Evolutionary conservation across 2,797 vertebrate genomes (phyloP).

Genomic region (Iguana delicatissima): DNA sequence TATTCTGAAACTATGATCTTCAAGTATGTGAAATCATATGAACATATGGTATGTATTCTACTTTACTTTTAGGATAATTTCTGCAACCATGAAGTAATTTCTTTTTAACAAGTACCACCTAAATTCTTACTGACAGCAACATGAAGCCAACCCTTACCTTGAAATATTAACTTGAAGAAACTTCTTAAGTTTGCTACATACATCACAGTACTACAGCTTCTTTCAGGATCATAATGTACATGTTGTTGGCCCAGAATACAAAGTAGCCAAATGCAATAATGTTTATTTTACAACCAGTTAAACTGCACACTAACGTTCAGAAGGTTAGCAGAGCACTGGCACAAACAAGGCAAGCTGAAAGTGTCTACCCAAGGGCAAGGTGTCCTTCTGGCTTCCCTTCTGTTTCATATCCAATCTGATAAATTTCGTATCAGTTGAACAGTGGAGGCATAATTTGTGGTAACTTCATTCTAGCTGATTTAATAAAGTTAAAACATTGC

Average conservation of each 20-base stretch:
- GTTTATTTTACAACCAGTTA: background rate
- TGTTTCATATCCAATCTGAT: slow-evolving; percentile 24
- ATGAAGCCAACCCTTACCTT: background rate
- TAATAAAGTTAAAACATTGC: slow-evolving; percentile 7
- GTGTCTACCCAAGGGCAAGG: background rate
- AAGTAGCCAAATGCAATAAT: background rate
- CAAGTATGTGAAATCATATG: background rate
- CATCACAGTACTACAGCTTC: background rate
- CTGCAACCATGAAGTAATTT: background rate
- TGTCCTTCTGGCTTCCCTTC: slow-evolving; percentile 13
- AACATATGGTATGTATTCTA: background rate
- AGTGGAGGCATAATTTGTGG: slow-evolving; percentile 25
- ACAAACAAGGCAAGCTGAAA: background rate
- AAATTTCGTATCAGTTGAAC: background rate
- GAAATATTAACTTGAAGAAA: background rate
- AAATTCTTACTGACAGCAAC: background rate
- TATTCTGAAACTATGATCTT: slow-evolving; percentile 5
- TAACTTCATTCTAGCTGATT: slow-evolving; percentile 10
- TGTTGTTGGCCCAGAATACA: background rate
- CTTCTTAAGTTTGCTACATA: background rate
- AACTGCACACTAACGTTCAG: background rate
- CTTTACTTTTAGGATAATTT: background rate
- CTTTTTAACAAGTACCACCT: background rate
- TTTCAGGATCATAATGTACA: background rate
- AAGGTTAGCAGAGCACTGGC: background rate